Evolutionary conservation across 1,140 invertebrate genomes (phyloP), one percentile per base, ranked within the genome.

Genomic region (Hetaerina americana): DNA sequence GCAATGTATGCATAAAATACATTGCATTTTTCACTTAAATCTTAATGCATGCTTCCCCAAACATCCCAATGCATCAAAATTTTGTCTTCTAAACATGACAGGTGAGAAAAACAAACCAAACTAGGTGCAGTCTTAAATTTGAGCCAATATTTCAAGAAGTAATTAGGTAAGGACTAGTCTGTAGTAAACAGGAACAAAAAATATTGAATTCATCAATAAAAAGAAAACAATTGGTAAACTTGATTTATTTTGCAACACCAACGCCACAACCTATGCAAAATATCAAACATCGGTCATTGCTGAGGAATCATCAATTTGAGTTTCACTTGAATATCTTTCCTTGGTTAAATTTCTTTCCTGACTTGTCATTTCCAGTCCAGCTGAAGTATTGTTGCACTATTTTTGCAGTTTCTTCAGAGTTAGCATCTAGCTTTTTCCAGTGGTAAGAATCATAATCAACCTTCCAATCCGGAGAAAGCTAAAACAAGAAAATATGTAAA

Each of bases 271-370:
- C 40, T 57, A 57, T 57, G 40, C 40, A 57, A 57, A 57, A 57
- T 57, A 57, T 57, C 40, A 57, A 57, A 57, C 40, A 57, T 57
- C 22, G 2, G 40, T 18, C 15, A 12, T 12, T 57, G n/a, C n/a
- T n/a, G n/a, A 57, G 22, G 40, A 12, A 57, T 57, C 40, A 57
- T 12, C 40, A 69, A 29, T 22, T 26, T 15, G 67, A 68, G 18
- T 68, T 82, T 92, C 91, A 99, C 87, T 99, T 99, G 87, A 99
- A 99, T 80, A 99, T 95, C 86, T 99, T 99, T 82, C 97, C 97
- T 86, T 99, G 93, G 82, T 97, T 98, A 85, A 98, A 97, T 81
- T 92, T 89, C 77, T 95, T 90, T 72, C 95, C 94, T 72, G 89
- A 81, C 80, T 94, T 94, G 78, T 98, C 93, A 71, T 85, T 83